Evolutionary conservation across 2,888 invertebrate species (phyloP).

Genomic region (Tineola bisselliella): DNA sequence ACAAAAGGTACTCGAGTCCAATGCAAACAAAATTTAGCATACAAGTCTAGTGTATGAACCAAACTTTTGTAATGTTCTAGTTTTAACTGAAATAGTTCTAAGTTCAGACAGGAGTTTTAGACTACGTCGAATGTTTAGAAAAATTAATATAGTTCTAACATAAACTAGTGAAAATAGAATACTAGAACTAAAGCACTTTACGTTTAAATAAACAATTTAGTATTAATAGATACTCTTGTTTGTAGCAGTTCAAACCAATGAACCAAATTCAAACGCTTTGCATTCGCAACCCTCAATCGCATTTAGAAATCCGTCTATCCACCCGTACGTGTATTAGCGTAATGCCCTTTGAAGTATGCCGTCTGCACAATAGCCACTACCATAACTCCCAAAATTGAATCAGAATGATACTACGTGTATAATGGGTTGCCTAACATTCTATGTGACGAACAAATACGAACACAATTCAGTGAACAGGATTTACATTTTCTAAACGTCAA

Average conservation of each 20-base stretch:
- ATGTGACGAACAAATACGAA: not conserved
- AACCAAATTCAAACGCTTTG: constrained; percentile 5
- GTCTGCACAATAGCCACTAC: constrained; percentile 5
- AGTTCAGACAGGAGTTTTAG: not conserved
- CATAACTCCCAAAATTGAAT: not conserved
- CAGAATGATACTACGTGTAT: not conserved
- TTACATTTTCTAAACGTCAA: not conserved
- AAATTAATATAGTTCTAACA: not conserved
- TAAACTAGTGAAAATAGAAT: too few species aligned
- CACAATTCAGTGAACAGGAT: not conserved
- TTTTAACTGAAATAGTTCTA: not conserved
- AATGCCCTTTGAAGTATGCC: constrained; percentile 1
- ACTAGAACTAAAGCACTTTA: too few species aligned
- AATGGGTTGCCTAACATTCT: not conserved
- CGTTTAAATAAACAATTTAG: not conserved
- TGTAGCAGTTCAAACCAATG: not conserved
- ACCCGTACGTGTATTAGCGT: not conserved
- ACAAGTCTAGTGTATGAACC: not conserved
- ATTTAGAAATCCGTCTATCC: constrained; percentile 4
- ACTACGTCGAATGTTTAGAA: not conserved
- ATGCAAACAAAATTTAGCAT: not conserved
- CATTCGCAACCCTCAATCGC: constrained; percentile 1
- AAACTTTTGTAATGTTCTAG: not conserved
- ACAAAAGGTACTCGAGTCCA: not conserved
- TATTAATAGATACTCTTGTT: not conserved